phyloP scores from a whole-genome alignment of 2,797 vertebrate species.

The Hyperoplus lanceolatus region DNA sequence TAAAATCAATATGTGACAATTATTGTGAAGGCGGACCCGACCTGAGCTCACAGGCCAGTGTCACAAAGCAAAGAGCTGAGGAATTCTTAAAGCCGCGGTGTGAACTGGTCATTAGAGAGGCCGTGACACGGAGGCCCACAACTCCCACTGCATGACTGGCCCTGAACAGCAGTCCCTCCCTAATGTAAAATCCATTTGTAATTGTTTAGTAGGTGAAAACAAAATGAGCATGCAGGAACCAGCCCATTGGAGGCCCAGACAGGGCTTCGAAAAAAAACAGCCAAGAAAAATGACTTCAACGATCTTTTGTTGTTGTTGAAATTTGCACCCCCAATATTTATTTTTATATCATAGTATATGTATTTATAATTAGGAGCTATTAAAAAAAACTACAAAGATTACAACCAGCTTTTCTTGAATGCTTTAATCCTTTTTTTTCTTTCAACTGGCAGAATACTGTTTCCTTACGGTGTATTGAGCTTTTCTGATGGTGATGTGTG shows the following conservation, averaged over 20 bases:
- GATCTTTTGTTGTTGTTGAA: neutral
- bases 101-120: constrained; percentile 72
- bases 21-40: constrained; percentile 5
- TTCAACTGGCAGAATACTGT: constrained; percentile 43
- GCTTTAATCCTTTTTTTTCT: constrained; percentile 39
- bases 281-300: constrained; percentile 27
- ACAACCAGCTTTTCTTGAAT: constrained; percentile 22
- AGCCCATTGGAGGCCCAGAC: constrained; percentile 42
- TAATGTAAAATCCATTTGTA: constrained; percentile 77
- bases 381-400: constrained; percentile 36
- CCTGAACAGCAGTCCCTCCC: constrained; percentile 62
- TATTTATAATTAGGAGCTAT: neutral
- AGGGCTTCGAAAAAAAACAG: constrained; percentile 37
- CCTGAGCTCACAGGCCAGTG: constrained; percentile 18
- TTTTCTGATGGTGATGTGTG: constrained; percentile 52
- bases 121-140: constrained; percentile 53
- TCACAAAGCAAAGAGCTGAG: constrained; percentile 29
- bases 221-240: constrained; percentile 27
- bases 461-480: constrained; percentile 16
- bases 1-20: constrained; percentile 29
- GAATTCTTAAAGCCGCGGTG: constrained; percentile 52
- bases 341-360: neutral
- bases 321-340: neutral
- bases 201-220: constrained; percentile 72
- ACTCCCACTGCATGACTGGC: constrained; percentile 68